Evolutionary conservation across 1,140 invertebrate genomes (phyloP), one percentile per base, ranked within the genome.

Genomic region (Dendroctonus ponderosae): DNA sequence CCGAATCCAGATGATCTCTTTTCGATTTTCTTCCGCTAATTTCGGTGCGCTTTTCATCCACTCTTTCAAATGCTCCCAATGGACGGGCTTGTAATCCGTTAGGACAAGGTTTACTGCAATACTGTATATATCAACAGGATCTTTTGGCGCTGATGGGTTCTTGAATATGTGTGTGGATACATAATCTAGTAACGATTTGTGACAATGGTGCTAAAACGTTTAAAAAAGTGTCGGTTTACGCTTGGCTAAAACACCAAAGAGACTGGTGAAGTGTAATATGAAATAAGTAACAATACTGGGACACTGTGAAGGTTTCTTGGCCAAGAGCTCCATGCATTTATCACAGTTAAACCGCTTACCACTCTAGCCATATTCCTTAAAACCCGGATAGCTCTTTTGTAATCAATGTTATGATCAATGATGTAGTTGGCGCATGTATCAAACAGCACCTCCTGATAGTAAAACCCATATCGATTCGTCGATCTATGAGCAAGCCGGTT

Each of bases 381-480:
- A 42, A 86, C 67, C 43, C 78, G 72, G 4, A 85, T 67, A 0
- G 77, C 79, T 57, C 83, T 76, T 57, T 81, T 75, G 70, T 84
- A 83, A n/a, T 79, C 78, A 7, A 83, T 67, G 50, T 84, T 74
- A 59, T 82, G 77, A 12, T 80, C 71, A 7, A 86, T 77, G 12
- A 83, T 74, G 62, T 81, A 78, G 51, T 79, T 72, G 3, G 77
- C 79, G 63, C 79, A 76, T 8, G 77, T 77, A 71, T 87, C 81
- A 68, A 86, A 74, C 50, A 87, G 78, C 14, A 77, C 72, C 70
- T 85, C 81, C 71, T 86, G 77, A 72, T 88, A 89, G 74, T 83
- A 88, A 63, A 80, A 78, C 26, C 75, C 73, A 59, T 80, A 77
- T 54, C 79, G 81, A 64, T 78, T 75, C 15, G 75, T 56, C 53